phyloP scores from a whole-genome alignment of 1,140 invertebrate species.

The Saxidomus purpurata region DNA sequence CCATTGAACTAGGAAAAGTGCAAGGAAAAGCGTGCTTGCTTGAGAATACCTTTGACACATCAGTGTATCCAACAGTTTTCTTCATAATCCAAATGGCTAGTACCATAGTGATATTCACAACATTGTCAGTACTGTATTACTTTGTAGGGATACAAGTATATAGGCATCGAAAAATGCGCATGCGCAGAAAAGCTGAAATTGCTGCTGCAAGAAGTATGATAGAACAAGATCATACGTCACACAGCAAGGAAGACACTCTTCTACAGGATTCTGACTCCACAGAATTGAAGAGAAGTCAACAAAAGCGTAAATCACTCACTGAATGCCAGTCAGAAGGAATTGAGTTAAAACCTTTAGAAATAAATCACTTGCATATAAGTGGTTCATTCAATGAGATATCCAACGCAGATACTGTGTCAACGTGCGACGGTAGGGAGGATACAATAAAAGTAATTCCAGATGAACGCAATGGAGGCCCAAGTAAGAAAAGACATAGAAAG shows the following conservation, averaged over 20 bases:
- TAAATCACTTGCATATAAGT: background rate
- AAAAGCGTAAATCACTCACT: background rate
- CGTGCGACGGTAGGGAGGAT: background rate
- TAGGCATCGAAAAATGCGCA: conserved; percentile 26
- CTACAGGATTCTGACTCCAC: conserved; percentile 57
- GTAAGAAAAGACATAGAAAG: background rate
- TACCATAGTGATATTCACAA: conserved; percentile 46
- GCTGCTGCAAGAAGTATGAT: background rate
- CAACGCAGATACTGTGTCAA: background rate
- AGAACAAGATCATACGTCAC: background rate
- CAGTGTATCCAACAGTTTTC: conserved; percentile 33
- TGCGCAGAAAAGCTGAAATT: background rate
- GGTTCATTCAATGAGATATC: background rate
- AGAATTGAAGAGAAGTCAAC: conserved; percentile 30
- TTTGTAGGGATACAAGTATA: conserved; percentile 57
- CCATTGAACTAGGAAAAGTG: background rate
- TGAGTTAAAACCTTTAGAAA: background rate
- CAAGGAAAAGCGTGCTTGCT: conserved; percentile 34
- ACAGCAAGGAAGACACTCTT: conserved; percentile 41
- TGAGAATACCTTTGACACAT: conserved; percentile 41
- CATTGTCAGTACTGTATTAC: conserved; percentile 51
- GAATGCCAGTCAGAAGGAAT: background rate
- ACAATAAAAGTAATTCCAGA: background rate
- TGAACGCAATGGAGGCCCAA: background rate
- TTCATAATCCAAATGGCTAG: conserved; percentile 25